Base-by-base conservation (phyloP, 2,888 invertebrate genomes). In the Heliconius charithonia region DNA sequence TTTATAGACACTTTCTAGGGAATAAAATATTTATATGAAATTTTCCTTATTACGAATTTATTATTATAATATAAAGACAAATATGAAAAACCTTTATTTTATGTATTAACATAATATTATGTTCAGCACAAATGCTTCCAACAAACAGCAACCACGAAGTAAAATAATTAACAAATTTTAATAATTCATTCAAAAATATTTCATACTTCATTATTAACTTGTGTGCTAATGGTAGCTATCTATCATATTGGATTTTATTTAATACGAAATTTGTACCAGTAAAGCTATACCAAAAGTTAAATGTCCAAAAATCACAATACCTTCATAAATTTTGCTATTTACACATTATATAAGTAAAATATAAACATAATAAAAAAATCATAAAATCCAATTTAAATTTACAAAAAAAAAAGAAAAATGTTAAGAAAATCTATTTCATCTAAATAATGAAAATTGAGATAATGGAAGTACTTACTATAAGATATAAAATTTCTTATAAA, bases 111-210 rank as follows among this genome's bases (percentile, higher is more conserved):
- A 32, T 59, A 56, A 32, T 71, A 27, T 71, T 71, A 45, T 45
- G 27, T 56, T 56, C 22, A n/a, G 32, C 71, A 72, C 71, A 72
- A 56, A 72, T 32, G 12, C 29, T 56, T 51, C 19, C 19, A 51
- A 51, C 13, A 4, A 16, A 45, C 13, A 13, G 16, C 12, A 32
- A 29, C 22, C 13, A 59, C n/a, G 10, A 59, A n/a, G 0, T n/a
- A 25, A 67, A 25, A 7, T 67, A 67, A 67, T 67, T 67, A n/a
- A n/a, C n/a, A n/a, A n/a, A n/a, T n/a, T n/a, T n/a, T n/a, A n/a
- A n/a, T n/a, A n/a, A n/a, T n/a, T n/a, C n/a, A n/a, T n/a, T n/a
- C n/a, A n/a, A n/a, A n/a, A 69, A 69, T 69, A 69, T 41, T 16
- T 41, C 16, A 41, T 25, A 25, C 9, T 25, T 25, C 25, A 41